Evolutionary conservation across 92 coral and sea anemone species (phyloP), one percentile per base, ranked within the genome.

Genomic region (Zoanthus gigantus): DNA sequence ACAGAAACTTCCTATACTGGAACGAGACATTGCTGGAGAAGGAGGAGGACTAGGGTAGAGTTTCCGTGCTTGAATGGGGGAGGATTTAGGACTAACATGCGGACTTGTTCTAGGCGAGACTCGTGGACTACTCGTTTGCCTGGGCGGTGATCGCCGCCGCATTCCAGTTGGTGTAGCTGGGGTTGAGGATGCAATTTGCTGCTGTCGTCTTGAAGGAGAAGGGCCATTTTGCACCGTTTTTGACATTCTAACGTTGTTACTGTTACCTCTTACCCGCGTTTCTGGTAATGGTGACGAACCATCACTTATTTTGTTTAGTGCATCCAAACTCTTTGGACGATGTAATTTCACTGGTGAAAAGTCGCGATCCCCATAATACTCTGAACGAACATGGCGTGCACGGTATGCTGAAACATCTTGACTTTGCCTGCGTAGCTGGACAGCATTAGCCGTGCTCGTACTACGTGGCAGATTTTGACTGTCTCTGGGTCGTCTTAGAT

Each of bases 331-430:
- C 72, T 93, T 90, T 5, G 98, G 98, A 15, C 98, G 91, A 45
- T 69, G 79, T 2, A 94, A 90, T 80, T 83, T 83, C 16, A 94
- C 93, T 8, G 94, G 90, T 1, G 79, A 46, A 63, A 85, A 82
- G 68, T 93, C 92, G 37, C 81, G 93, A 30, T 93, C 98, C 44
- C 83, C 87, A 65, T 89, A 93, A 15, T 93, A 82, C 63, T 93
- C 98, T 50, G 98, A 94, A n/a, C 94, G 93, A 15, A 87, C 94
- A 83, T 94, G 96, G 7, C 98, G 95, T 29, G 96, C 96, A 45
- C 96, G 85, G 52, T 91, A 94, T 3, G 96, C 98, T 9, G 98
- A 94, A 9, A 94, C 92, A 75, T 94, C 98, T 57, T 93, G 89
- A 69, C 89, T 93, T 13, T 78, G 85, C 44, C 82, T 89, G 32